Conservation (phyloP, 2,113 vertebrate genomes). For the Oncorhynchus nerka region DNA sequence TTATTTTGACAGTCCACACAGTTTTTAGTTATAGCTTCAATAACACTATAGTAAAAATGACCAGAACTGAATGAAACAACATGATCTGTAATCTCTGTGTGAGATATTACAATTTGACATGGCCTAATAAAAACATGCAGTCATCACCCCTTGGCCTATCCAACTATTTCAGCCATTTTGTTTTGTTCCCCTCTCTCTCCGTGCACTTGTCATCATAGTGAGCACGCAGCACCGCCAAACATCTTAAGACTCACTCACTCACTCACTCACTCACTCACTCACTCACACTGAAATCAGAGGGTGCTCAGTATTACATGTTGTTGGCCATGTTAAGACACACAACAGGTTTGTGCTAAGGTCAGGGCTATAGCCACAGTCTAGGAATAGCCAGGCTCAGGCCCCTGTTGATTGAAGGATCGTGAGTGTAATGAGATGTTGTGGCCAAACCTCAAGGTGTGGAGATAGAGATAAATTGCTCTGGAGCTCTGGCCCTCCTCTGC, state of each 20-base stretch:
- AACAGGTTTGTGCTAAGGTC: conserved; percentile 19
- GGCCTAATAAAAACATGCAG: neutral
- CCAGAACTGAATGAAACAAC: too few relatives aligned
- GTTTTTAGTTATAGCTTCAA: neutral
- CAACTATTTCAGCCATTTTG: neutral
- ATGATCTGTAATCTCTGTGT: neutral
- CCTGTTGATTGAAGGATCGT: conserved; percentile 51
- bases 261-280: conserved; percentile 12
- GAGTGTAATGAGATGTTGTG: conserved; percentile 37
- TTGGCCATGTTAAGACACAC: conserved; percentile 57
- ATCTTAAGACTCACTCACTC: conserved; percentile 20
- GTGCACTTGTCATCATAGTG: neutral
- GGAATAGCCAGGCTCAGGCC: conserved; percentile 7
- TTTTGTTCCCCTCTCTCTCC: neutral
- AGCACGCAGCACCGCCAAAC: neutral
- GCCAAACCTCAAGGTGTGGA: conserved; percentile 52
- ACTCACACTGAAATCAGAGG: conserved; percentile 1
- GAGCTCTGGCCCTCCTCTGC: conserved; percentile 23
- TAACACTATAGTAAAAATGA: too few relatives aligned
- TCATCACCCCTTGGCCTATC: neutral
- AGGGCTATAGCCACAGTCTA: conserved; percentile 8
- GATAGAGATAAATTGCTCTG: conserved; percentile 51
- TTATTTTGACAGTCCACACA: neutral
- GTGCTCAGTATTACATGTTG: conserved; percentile 4
- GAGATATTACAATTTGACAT: neutral